These are phyloP conservation scores for Hydractinia echinata DNA, from an alignment of 30 jellyfish, hydroid and myxozoan species.

Conservation along the genomic window DNA sequence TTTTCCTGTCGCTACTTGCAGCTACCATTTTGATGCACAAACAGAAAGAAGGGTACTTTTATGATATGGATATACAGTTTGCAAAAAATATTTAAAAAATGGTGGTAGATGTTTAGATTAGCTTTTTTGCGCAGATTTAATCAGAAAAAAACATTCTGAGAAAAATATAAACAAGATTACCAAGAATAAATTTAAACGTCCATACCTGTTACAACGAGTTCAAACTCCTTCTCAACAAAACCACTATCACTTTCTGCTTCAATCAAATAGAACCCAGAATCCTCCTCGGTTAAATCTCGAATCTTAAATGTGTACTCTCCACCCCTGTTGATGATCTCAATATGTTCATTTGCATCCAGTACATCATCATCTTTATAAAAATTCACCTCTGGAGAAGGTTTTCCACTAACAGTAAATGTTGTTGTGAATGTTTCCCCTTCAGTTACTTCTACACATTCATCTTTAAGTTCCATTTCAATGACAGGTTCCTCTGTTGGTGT, in stretches of 20 bases:
- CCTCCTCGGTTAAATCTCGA: conserved; percentile 25
- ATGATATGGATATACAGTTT: too few relatives aligned
- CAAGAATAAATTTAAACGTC: background rate
- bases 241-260: conserved; percentile 44
- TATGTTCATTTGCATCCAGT: conserved; percentile 3
- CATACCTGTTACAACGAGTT: conserved; percentile 27
- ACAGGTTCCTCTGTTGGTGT: conserved; percentile 20
- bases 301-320: conserved; percentile 20
- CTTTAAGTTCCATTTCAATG: background rate
- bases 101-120: background rate
- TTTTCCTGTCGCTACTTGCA: too few relatives aligned
- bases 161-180: too few relatives aligned
- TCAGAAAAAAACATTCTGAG: background rate
- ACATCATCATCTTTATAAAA: conserved; percentile 49
- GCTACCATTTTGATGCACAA: too few relatives aligned
- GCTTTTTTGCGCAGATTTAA: background rate
- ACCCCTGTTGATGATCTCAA: conserved; percentile 27
- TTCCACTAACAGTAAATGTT: conserved; percentile 42
- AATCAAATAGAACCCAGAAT: conserved; percentile 46
- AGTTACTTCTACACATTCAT: conserved; percentile 1
- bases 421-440: conserved; percentile 28
- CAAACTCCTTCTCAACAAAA: conserved; percentile 53
- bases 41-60: too few relatives aligned
- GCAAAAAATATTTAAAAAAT: background rate
- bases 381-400: conserved; percentile 37